Conservation (phyloP, 2,113 vertebrate species). For the Hoplias malabaricus region DNA sequence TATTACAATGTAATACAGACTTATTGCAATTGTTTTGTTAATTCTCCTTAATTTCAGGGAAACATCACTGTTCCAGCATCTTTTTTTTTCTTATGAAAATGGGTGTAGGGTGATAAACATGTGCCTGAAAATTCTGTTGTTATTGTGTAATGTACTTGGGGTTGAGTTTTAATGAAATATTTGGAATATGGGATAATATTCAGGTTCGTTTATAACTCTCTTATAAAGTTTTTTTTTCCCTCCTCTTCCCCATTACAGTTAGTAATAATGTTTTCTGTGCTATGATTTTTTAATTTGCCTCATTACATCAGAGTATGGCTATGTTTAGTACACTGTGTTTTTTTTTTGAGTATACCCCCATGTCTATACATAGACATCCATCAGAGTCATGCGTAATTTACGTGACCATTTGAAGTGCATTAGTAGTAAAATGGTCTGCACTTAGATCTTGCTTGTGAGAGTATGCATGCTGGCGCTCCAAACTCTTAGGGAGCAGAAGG, state of each 20-base stretch:
- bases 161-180: too few relatives aligned
- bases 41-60: neutral
- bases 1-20: neutral
- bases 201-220: too few relatives aligned
- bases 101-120: too few relatives aligned
- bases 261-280: too few relatives aligned
- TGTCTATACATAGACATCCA: too few relatives aligned
- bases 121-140: too few relatives aligned
- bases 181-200: too few relatives aligned
- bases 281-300: too few relatives aligned
- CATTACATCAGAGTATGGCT: too few relatives aligned
- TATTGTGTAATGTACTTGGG: too few relatives aligned
- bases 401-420: neutral
- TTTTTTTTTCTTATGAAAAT: neutral
- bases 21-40: neutral
- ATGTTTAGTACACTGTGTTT: neutral
- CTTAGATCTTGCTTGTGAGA: conserved; percentile 14
- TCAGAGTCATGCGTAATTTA: neutral
- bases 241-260: too few relatives aligned
- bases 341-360: neutral
- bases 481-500: conserved; percentile 40
- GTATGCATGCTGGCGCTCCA: conserved; percentile 11
- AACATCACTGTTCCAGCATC: neutral
- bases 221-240: too few relatives aligned
- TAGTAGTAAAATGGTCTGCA: conserved; percentile 7